Conservation (phyloP, 2,888 invertebrate species). For the Noctua janthina region DNA sequence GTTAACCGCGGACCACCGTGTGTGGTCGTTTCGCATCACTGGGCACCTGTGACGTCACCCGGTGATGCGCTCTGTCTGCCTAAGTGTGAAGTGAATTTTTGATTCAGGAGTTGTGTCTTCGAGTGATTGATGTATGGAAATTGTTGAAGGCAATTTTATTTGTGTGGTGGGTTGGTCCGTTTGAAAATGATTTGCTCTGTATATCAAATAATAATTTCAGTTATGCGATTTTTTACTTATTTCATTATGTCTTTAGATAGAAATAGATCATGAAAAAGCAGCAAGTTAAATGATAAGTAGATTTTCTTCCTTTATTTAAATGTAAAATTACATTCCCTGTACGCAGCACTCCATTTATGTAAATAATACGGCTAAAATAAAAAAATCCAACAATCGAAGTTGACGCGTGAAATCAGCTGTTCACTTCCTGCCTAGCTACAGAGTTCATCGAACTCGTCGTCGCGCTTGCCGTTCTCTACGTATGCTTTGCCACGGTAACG, state of each 20-base stretch:
- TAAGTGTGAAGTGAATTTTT: constrained; percentile 46
- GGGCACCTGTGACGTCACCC: constrained; percentile 49
- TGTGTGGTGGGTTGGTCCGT: not conserved
- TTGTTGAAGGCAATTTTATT: not conserved
- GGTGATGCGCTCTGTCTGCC: constrained; percentile 33
- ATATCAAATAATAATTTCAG: not conserved
- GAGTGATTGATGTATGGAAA: constrained; percentile 31
- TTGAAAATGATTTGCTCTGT: not conserved
- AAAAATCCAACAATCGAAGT: no score
- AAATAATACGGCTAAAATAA: no score
- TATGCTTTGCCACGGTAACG: no score
- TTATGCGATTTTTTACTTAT: not conserved
- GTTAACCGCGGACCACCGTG: constrained; percentile 22
- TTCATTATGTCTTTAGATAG: no score
- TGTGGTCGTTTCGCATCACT: constrained; percentile 40
- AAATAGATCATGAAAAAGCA: not conserved
- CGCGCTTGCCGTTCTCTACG: no score
- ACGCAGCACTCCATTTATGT: no score
- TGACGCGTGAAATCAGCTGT: no score
- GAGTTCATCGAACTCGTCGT: no score
- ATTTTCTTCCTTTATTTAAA: not conserved
- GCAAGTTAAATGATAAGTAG: not conserved
- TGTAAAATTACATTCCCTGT: no score
- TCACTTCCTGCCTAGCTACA: no score
- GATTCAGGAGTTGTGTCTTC: constrained; percentile 36